Base-by-base conservation (phyloP, 2,797 vertebrate species). In the Loris lydekkerianus region DNA sequence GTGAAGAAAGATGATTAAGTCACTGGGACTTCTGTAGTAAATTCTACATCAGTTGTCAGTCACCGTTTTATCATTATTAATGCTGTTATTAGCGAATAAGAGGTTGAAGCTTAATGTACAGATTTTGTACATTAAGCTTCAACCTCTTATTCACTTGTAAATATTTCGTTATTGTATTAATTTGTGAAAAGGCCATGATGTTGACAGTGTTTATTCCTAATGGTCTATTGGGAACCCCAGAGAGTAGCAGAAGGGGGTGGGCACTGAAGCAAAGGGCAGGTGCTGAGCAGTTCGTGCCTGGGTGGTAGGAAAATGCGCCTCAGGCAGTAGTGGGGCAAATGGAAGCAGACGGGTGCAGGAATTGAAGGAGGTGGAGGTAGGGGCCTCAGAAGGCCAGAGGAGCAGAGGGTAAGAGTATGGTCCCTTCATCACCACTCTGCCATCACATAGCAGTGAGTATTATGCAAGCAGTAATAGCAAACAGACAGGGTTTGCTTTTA, bases 161-260 rank as follows among this genome's bases (percentile, higher is more conserved):
- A 49, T 46, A 73, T 72, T 82, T 77, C 56, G 75, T 85, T 58
- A 60, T 89, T 83, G 20, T 84, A 29, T 78, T 88, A 67, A 27
- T 89, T 89, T 93, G 58, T 31, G 78, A 58, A 40, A 46, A 49
- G 84, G 69, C 78, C 21, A n/a, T 82, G 72, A 65, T 85, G 90
- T 80, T 85, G 49, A 43, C 8, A 67, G n/a, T 49, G 69, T 37
- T 81, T 93, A 40, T n/a, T 56, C 17, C 5, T 46, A 90, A 76
- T 49, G 13, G 3, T 78, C 46, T 84, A 2, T 89, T 87, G 21
- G 18, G 46, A 63, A 92, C 84, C 43, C 14, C 46, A 31, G 43
- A 58, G 69, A 75, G 58, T 3, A 15, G 27, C 29, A 34, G 72
- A 69, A 69, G 27, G 9, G 25, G 2, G 31, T 46, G 46, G 46